Evolutionary conservation across 2,113 vertebrate genomes (phyloP), one percentile per base, ranked within the genome.

Genomic region (Lates calcarifer): DNA sequence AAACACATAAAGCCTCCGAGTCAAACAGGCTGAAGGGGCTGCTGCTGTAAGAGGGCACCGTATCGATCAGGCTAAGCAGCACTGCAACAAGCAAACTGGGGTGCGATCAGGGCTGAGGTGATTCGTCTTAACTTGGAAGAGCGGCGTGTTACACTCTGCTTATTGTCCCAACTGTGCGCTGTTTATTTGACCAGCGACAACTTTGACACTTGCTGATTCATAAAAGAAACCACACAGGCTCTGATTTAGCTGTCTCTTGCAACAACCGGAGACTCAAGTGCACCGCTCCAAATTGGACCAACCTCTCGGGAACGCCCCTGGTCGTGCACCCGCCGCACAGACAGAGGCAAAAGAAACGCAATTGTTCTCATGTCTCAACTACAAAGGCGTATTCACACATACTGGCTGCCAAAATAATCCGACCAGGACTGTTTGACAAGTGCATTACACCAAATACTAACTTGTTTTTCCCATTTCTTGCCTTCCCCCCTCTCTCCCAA

Each of bases 231-330:
- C 31, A 33, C 56, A 14, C 7, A 39, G 31, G 37, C 13, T 20
- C 31, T 15, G n/a, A 64, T 91, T 71, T 83, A 82, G 65, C 86
- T 71, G 72, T 66, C 78, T 81, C 68, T 85, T 35, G 68, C 64
- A 82, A 88, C 89, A 86, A 82, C 83, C 66, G 57, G 83, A 93
- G 89, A 86, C 81, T 91, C 75, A 86, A 86, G 86, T 89, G 84
- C 80, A 87, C 83, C 68, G 87, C 80, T 92, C 93, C 90, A 86
- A 67, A 91, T 83, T 76, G 89, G 89, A 86, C 88, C 92, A 79
- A 81, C 91, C 91, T 87, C 91, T 76, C 89, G 93, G 92, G 88
- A 89, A 92, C 92, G 90, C 93, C 94, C 95, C 91, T 94, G 91
- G 90, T 89, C 92, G 91, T 88, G 92, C 92, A 94, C 90, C 92